A percentile compares a stretch with the other conserved stretches of the same genome.
These are phyloP conservation scores for Leptinotarsa rubiginosa DNA, from an alignment of 2,888 invertebrate genomes.

Conservation along the genomic window DNA sequence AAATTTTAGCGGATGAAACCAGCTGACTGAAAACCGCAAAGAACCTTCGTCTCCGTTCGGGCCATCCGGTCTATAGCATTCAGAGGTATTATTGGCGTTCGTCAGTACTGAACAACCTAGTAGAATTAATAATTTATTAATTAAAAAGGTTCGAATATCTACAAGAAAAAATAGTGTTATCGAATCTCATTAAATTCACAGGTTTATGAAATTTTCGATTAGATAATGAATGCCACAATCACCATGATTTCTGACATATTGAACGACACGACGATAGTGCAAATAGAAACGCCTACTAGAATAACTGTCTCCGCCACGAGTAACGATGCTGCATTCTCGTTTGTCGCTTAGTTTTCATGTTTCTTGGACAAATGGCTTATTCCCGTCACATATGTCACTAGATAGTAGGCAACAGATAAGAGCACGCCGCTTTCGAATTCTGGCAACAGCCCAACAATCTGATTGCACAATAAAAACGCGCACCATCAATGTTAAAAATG, in stretches of 20 bases:
- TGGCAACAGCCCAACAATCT: slow-evolving; percentile 13
- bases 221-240: not conserved
- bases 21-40: too few relatives aligned
- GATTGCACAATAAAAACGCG: slow-evolving; percentile 16
- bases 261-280: not conserved
- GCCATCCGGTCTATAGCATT: not conserved
- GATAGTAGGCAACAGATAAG: slow-evolving; percentile 23
- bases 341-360: slow-evolving; percentile 21
- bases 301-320: not conserved
- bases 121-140: not conserved
- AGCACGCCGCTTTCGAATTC: slow-evolving; percentile 17
- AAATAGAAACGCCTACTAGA: slow-evolving; percentile 15
- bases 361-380: slow-evolving; percentile 24
- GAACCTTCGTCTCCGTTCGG: too few relatives aligned
- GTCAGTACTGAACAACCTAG: not conserved
- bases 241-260: not conserved
- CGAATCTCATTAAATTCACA: not conserved
- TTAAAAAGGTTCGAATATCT: not conserved
- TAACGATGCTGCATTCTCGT: slow-evolving; percentile 18
- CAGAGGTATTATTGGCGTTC: not conserved
- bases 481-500: slow-evolving; percentile 18
- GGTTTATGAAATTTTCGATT: not conserved
- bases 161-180: not conserved
- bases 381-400: slow-evolving; percentile 27
- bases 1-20: too few relatives aligned